These are phyloP conservation scores for Stenolophus ochropezus DNA, from an alignment of 2,888 invertebrate genomes.

Conservation along the genomic window DNA sequence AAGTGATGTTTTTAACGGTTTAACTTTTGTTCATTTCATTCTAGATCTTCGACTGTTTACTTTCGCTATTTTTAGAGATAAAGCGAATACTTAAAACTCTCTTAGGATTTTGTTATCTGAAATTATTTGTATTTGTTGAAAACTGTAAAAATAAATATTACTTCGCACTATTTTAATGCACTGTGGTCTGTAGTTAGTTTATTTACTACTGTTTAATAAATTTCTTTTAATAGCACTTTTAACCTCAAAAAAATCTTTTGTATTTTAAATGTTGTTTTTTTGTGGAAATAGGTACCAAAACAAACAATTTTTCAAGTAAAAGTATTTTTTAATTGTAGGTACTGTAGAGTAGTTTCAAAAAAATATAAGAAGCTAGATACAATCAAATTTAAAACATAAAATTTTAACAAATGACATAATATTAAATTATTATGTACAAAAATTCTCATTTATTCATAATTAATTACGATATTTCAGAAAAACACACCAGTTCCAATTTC, in stretches of 20 bases:
- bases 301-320: neutral
- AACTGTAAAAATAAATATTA: slow-evolving; percentile 8
- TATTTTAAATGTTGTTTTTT: neutral
- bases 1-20: slow-evolving; percentile 12
- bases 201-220: neutral
- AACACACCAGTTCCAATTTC: too few species aligned
- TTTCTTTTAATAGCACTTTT: neutral
- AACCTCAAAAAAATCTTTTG: neutral
- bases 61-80: slow-evolving; percentile 17
- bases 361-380: too few species aligned
- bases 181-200: neutral
- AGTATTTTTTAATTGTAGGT: too few species aligned
- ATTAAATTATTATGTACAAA: too few species aligned
- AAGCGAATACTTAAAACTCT: slow-evolving; percentile 16
- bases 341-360: too few species aligned
- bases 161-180: neutral
- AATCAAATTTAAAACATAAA: too few species aligned
- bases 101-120: slow-evolving; percentile 14
- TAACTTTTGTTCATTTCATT: slow-evolving; percentile 22
- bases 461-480: too few species aligned
- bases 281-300: neutral
- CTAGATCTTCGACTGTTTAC: slow-evolving; percentile 21
- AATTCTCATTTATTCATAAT: too few species aligned
- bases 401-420: too few species aligned
- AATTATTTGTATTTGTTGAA: slow-evolving; percentile 15